Base-by-base conservation (phyloP, 2,888 invertebrate species). In the Ophraella communa region DNA sequence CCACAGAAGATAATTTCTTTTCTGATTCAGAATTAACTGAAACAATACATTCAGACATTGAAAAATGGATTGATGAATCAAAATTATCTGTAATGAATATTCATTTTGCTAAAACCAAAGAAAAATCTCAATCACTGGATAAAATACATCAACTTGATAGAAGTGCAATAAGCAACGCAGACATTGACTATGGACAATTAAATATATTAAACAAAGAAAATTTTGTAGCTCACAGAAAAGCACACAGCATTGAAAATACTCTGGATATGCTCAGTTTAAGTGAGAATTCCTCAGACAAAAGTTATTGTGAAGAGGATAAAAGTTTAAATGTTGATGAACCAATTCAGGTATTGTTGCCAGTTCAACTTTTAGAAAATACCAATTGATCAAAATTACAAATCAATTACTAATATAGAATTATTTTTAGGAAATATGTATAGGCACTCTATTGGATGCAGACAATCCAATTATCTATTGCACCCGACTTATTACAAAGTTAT, bases 391-490 rank as follows among this genome's bases (percentile, higher is more conserved):
- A n/a, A n/a, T n/a, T n/a, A n/a, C n/a, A n/a, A n/a, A 35, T 20
- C 24, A 57, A 33, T 45, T 23, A 27, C 17, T 45, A 20, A 7
- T 61, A 3, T 30, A 30, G 14, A 11, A 21, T 67, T 66, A 57
- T 63, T 81, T 81, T 69, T 82, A 86, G 75, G 83, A 88, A 80
- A 81, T 89, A 33, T 87, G 89, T 71, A 87, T 92, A 58, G 94
- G 94, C 0, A 82, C 85, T 20, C 84, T 88, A 21, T 82, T 84
- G 3, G 92, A 93, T 67, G 84, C 85, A 8, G 88, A 88, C 67
- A 82, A 89, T 0, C 87, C 91, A 0, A 78, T 94, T 4, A 84
- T 89, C 55, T 93, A 90, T 79, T 92, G 92, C 72, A 86, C 89
- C 5, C 85, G 94, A 69, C 84, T 92, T 62, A 81, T 95, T 3